phyloP scores from a whole-genome alignment of 53 echinoderm and acorn worm genomes.

The Luidia sarsii region DNA sequence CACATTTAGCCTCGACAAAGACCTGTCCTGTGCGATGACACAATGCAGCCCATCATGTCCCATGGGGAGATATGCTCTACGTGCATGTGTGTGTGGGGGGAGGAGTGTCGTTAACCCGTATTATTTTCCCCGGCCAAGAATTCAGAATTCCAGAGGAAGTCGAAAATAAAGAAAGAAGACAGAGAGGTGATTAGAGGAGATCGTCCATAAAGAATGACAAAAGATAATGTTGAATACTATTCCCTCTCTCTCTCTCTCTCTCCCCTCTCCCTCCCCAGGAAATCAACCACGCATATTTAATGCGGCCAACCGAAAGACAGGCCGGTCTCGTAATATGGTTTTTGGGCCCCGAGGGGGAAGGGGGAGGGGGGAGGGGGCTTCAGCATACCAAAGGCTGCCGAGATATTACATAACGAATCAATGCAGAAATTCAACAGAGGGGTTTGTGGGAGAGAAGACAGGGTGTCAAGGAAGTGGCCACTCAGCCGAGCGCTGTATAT shows the following conservation, averaged over 20 bases:
- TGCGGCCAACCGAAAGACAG: conserved; percentile 21
- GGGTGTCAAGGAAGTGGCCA: too few relatives aligned
- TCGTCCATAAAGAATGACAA: too few relatives aligned
- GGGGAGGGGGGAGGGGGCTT: too few relatives aligned
- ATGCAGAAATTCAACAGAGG: conserved; percentile 1
- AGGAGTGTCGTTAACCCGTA: too few relatives aligned
- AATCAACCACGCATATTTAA: conserved; percentile 53
- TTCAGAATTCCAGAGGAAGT: background rate
- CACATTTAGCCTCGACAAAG: conserved; percentile 39
- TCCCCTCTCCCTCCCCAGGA: background rate
- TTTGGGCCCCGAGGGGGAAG: conserved; percentile 1
- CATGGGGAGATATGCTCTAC: too few relatives aligned
- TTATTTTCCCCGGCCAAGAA: too few relatives aligned
- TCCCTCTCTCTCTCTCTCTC: too few relatives aligned
- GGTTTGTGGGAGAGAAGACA: conserved; percentile 4
- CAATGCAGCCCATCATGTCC: conserved; percentile 2
- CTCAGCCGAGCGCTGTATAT: too few relatives aligned
- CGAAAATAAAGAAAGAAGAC: background rate
- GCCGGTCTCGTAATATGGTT: conserved; percentile 29
- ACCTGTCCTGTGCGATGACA: conserved; percentile 10
- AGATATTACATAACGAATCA: conserved; percentile 50
- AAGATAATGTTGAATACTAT: too few relatives aligned
- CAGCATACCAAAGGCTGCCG: background rate
- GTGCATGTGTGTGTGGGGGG: too few relatives aligned
- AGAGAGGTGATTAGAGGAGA: too few relatives aligned